Conservation (phyloP, 53 echinoderm and acorn worm genomes). For the Actinopyga echinites region DNA sequence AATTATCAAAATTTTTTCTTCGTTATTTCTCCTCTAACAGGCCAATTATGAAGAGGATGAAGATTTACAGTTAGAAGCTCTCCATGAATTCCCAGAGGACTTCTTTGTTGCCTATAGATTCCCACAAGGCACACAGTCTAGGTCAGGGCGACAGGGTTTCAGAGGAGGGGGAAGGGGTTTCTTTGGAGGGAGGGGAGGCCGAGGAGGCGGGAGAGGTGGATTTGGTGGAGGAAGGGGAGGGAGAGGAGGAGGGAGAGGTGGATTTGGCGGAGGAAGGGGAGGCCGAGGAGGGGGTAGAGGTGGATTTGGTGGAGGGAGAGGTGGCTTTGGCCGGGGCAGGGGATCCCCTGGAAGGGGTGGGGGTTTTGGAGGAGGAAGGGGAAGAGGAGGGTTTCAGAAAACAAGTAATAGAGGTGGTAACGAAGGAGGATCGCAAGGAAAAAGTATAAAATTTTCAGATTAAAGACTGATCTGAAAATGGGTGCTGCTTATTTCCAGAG, state of each 20-base stretch:
- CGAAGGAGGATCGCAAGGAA: too few relatives aligned
- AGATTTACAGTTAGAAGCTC: background rate
- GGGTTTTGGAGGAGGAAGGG: too few relatives aligned
- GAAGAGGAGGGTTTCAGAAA: too few relatives aligned
- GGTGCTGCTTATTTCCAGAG: too few relatives aligned
- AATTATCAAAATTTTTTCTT: too few relatives aligned
- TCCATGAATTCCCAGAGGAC: slow-evolving; percentile 16
- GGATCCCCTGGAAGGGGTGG: too few relatives aligned
- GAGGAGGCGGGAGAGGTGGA: background rate
- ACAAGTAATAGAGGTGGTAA: too few relatives aligned
- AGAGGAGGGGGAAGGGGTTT: slow-evolving; percentile 29
- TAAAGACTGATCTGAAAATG: too few relatives aligned
- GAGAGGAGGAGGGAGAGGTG: background rate
- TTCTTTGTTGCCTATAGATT: background rate
- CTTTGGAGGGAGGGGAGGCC: slow-evolving; percentile 36
- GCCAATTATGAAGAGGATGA: slow-evolving; percentile 4
- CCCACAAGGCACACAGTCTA: background rate
- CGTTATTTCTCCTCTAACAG: background rate
- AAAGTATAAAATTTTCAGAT: too few relatives aligned
- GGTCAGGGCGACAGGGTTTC: slow-evolving; percentile 13
- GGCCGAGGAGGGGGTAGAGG: background rate
- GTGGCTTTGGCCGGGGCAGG: background rate
- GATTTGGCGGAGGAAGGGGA: background rate
- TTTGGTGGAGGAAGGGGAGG: background rate
- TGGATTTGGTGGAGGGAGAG: background rate